Evolutionary conservation across 2,113 vertebrate species (phyloP).

Genomic region (Strix uralensis): DNA sequence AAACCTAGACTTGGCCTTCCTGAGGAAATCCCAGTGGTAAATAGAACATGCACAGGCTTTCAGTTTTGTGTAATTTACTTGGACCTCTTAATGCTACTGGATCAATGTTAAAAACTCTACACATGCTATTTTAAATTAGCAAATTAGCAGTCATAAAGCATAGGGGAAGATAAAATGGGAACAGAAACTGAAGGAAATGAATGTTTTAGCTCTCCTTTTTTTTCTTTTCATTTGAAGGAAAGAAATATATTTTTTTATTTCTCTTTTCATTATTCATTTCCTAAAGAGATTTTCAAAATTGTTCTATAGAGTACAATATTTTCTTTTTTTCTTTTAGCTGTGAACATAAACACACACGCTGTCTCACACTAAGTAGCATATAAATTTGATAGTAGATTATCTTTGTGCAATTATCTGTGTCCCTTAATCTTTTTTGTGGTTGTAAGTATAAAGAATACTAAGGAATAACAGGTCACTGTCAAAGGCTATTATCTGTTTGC

Average conservation of each 20-base stretch:
- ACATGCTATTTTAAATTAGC: conserved; percentile 43
- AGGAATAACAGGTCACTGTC: background rate
- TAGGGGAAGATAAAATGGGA: conserved; percentile 5
- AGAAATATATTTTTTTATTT: background rate
- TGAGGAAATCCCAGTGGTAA: conserved; percentile 82
- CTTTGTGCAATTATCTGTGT: background rate
- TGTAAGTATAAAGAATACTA: background rate
- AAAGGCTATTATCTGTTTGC: background rate
- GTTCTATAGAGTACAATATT: background rate
- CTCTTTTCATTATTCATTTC: conserved; percentile 35
- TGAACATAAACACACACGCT: background rate
- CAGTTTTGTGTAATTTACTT: conserved; percentile 22
- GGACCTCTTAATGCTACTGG: conserved; percentile 19
- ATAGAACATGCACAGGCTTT: conserved; percentile 64
- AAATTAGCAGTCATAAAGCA: conserved; percentile 23
- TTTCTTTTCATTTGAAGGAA: background rate
- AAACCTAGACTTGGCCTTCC: conserved; percentile 86
- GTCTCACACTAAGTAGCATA: background rate
- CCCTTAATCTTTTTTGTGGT: background rate
- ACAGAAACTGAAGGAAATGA: conserved; percentile 33
- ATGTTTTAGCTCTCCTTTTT: background rate
- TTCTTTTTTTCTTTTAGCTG: background rate
- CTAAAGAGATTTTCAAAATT: conserved; percentile 14
- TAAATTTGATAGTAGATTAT: background rate
- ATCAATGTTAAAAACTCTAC: conserved; percentile 29